phyloP scores from a whole-genome alignment of 2,113 vertebrate species.

The Hirundichthys speculiger region DNA sequence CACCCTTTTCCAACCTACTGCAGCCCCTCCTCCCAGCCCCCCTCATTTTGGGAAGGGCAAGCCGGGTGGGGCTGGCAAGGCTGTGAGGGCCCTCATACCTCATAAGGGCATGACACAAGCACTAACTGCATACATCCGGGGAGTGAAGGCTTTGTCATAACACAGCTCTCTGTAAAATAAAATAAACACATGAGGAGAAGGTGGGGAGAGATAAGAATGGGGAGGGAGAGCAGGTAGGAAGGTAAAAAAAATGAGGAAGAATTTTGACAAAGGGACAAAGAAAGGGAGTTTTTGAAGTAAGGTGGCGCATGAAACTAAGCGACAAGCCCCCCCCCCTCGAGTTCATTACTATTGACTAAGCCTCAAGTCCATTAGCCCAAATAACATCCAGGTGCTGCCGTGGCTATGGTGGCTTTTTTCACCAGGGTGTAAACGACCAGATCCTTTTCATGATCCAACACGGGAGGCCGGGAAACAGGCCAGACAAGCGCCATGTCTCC shows the following conservation, averaged over 20 bases:
- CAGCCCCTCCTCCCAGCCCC: conserved; percentile 42
- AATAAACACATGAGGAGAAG: conserved; percentile 69
- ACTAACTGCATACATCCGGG: conserved; percentile 72
- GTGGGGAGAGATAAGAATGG: conserved; percentile 58
- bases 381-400: conserved; percentile 84
- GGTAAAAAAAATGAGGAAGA: conserved; percentile 8
- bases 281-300: conserved; percentile 33
- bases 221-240: conserved; percentile 48
- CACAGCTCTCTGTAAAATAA: conserved; percentile 67
- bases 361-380: conserved; percentile 80
- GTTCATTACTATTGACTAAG: conserved; percentile 79
- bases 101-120: conserved; percentile 77
- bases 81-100: conserved; percentile 68
- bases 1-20: conserved; percentile 35
- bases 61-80: conserved; percentile 65
- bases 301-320: conserved; percentile 65
- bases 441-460: conserved; percentile 79
- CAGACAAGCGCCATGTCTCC: conserved; percentile 74
- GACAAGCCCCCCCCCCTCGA: conserved; percentile 78
- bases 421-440: conserved; percentile 78
- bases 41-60: conserved; percentile 52
- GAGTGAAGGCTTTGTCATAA: conserved; percentile 76
- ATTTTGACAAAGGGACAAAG: conserved; percentile 35
- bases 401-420: conserved; percentile 74
- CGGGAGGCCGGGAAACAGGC: conserved; percentile 81